Base-by-base conservation (phyloP, 1,140 invertebrate genomes). In the Drosophila murphyi region DNA sequence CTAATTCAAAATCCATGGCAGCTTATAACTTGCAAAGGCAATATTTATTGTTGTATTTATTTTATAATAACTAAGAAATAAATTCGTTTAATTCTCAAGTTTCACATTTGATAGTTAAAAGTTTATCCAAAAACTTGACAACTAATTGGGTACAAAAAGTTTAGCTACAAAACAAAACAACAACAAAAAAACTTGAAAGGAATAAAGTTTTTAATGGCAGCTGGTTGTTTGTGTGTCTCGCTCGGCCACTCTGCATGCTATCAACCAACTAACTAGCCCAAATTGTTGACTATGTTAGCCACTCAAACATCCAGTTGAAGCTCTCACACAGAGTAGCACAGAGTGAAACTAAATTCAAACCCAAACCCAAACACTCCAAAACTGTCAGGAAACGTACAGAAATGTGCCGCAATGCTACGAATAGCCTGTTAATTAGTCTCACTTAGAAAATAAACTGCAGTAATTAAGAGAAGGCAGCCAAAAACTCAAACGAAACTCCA, bases 391-490 rank as follows among this genome's bases (percentile, higher is more conserved):
- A 57, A 28, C 10, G 12, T n/a, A 43, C 39, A 34, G 48, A 76
- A 82, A 73, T 88, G 74, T 79, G 78, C 82, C 83, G 78, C 88
- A 90, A 87, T 90, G 82, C 82, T 76, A 78, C 59, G 90, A 92
- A 91, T 90, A 71, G 90, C 64, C 87, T 80, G 90, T 92, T 92
- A 92, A 92, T 92, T 92, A 92, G 90, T 92, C 90, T 88, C 90
- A 92, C 90, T 92, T 92, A 92, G 90, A 92, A 92, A 92, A 92
- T 92, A 92, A 92, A 91, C 90, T 90, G 90, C 90, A 91, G 90
- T 90, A 92, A 92, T 92, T 92, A 91, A 92, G 83, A 80, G 61
- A 68, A 69, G 75, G 60, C 65, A 78, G 70, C 52, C 7, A 48
- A 52, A 73, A 67, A 64, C 57, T 65, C 43, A 62, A 68, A 67